Conservation (phyloP, 2,888 invertebrate species). For the Nomada hirtipes region DNA sequence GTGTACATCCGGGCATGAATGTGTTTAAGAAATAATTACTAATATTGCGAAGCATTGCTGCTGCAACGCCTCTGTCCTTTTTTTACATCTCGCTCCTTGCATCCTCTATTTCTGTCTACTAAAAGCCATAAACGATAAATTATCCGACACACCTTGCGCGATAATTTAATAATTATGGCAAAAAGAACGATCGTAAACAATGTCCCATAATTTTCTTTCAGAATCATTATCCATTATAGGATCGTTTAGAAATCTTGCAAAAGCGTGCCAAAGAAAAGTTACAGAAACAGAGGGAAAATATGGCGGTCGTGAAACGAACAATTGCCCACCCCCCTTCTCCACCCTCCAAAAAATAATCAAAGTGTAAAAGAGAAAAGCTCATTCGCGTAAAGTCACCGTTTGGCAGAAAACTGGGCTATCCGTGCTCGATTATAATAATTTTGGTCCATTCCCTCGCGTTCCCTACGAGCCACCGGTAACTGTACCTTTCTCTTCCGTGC, state of each 20-base stretch:
- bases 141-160: neutral
- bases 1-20: conserved; percentile 30
- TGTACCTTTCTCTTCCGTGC: conserved; percentile 53
- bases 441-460: conserved; percentile 19
- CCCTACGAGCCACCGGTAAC: conserved; percentile 26
- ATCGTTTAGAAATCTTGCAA: too few species aligned
- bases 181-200: too few species aligned
- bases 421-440: conserved; percentile 37
- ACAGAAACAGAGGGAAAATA: too few species aligned
- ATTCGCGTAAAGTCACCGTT: conserved; percentile 11
- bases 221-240: too few species aligned
- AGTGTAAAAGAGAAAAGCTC: conserved; percentile 12
- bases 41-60: neutral
- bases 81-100: neutral
- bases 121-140: conserved; percentile 13
- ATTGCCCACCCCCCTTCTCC: too few species aligned
- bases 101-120: neutral
- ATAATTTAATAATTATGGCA: neutral
- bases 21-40: conserved; percentile 33
- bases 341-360: neutral
- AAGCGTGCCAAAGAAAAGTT: too few species aligned
- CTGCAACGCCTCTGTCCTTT: neutral
- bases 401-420: conserved; percentile 3
- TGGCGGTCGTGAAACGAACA: neutral
- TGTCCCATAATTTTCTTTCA: too few species aligned